Base-by-base conservation (phyloP, 1,140 invertebrate genomes). In the Rhagoletis pomonella region DNA sequence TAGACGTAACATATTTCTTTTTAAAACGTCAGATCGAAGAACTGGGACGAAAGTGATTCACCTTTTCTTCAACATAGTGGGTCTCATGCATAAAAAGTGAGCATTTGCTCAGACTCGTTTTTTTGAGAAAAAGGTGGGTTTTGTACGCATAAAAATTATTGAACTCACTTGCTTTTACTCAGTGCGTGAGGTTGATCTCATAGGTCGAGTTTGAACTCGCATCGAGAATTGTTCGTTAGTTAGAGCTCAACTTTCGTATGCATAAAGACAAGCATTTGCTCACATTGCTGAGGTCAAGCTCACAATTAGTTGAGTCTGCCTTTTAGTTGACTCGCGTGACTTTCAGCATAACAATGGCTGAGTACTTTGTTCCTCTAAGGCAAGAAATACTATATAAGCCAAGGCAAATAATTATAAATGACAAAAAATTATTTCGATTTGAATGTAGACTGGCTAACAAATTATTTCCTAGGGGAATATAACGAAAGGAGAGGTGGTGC, bases 401-500 rank as follows among this genome's bases (percentile, higher is more conserved):
- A 59, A 50, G 85, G 4, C 12, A 42, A 60, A 65, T 19, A 9
- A 29, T 14, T n/a, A 60, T 84, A 14, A 10, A 42, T 14, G 50
- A 65, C 60, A 65, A 62, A 86, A 86, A 59, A 59, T 60, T 86
- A 29, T 86, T 60, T 29, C 19, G 85, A 29, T 86, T 65, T 62
- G 9, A 86, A 90, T 44, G 87, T 90, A 47, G 58, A 87, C 50
- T 90, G 88, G 89, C 85, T 90, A 12, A 58, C 86, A 29, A 59
- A 88, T 17, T 87, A 90, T 87, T 90, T 90, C 50, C 39, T 89
- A 44, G 87, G 84, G 39, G 85, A 87, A 60, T 65, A 58, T 19
- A 84, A 58, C 19, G 90, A 90, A 88, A 89, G 14, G 55, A 67
- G 88, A 60, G 88, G 89, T 14, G 89, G 88, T 19, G 89, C 87